Percentiles rank a stretch among this genome's conserved stretches.
phyloP scores from a whole-genome alignment of 2,113 vertebrate genomes.

The Pterocles orientalis region DNA sequence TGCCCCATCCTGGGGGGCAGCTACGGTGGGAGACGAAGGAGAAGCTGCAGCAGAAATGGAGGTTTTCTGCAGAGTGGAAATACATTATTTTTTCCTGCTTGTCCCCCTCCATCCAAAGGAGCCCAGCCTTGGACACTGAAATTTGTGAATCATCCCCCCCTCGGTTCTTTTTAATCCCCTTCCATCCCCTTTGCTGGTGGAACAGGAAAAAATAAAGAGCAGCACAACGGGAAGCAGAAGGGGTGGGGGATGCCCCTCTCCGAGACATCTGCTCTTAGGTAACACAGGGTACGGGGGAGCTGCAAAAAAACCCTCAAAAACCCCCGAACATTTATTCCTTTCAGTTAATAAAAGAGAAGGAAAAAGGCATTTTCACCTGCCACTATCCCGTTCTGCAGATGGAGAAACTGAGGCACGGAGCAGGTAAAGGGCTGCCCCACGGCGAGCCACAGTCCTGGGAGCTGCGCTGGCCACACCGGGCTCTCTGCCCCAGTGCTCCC shows the following conservation, averaged over 20 bases:
- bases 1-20: background rate
- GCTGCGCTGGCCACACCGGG: fast-evolving
- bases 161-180: background rate
- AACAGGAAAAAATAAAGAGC: background rate
- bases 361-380: background rate
- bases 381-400: background rate
- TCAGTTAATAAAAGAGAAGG: background rate
- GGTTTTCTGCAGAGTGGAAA: background rate
- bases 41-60: background rate
- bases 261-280: background rate
- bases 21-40: background rate
- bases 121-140: background rate
- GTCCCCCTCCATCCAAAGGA: background rate
- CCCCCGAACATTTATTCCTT: background rate
- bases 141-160: background rate
- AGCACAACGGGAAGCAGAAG: background rate
- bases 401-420: background rate
- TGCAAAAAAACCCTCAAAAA: fast-evolving
- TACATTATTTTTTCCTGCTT: fast-evolving
- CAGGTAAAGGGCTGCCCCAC: background rate
- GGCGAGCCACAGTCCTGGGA: background rate
- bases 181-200: background rate
- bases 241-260: background rate
- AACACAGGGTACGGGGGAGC: fast-evolving
- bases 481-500: background rate